phyloP scores from a whole-genome alignment of 2,113 vertebrate genomes.

The Oncorhynchus gorbuscha region DNA sequence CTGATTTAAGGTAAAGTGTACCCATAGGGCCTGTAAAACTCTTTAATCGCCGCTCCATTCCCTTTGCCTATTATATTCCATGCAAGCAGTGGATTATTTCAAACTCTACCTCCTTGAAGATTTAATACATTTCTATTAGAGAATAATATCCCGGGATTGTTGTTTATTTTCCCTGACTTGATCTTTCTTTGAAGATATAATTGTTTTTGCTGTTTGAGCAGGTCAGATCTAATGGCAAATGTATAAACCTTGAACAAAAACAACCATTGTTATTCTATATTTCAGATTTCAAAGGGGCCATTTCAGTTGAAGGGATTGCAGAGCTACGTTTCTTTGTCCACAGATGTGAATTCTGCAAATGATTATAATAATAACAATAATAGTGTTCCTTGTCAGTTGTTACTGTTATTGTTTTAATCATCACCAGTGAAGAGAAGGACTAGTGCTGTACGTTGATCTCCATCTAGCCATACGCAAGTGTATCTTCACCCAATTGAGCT shows the following conservation, averaged over 20 bases:
- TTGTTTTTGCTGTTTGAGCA: constrained; percentile 8
- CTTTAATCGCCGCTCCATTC: constrained; percentile 27
- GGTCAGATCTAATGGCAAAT: background rate
- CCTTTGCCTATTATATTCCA: constrained; percentile 26
- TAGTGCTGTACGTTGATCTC: constrained; percentile 3
- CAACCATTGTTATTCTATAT: background rate
- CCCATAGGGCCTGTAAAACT: constrained; percentile 28
- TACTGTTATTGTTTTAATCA: constrained; percentile 4
- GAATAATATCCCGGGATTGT: background rate
- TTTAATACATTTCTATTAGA: constrained; percentile 12
- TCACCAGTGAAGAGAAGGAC: background rate
- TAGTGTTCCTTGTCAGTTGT: background rate
- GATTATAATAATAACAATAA: background rate
- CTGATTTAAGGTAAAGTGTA: constrained; percentile 46
- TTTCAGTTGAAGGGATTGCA: no score
- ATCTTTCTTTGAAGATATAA: constrained; percentile 14
- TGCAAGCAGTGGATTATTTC: constrained; percentile 13
- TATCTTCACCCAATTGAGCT: constrained; percentile 22
- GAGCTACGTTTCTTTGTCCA: background rate
- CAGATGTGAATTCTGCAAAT: background rate
- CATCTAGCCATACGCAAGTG: constrained; percentile 11
- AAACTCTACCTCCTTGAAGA: constrained; percentile 8
- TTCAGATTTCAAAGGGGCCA: background rate
- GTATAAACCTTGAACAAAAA: background rate
- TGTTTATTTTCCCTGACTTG: constrained; percentile 1